Percentiles rank a stretch among this genome's conserved stretches.
These are phyloP conservation scores for Porites evermanni DNA, from an alignment of 92 coral and sea anemone species.

Conservation along the genomic window DNA sequence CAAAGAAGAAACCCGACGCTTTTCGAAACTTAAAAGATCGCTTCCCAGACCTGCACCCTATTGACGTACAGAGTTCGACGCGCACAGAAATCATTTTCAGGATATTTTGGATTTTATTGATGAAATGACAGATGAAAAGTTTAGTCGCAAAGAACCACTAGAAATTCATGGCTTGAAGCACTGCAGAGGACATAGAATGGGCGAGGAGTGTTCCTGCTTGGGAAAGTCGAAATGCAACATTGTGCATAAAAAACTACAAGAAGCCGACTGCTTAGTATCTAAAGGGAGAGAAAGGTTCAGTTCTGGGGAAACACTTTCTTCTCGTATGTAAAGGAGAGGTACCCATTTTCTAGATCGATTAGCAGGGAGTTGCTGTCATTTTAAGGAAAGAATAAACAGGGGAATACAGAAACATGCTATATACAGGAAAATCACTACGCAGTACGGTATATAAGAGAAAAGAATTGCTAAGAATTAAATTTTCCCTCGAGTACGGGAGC, in stretches of 20 bases:
- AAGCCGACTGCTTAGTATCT: conserved; percentile 32
- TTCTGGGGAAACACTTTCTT: not conserved
- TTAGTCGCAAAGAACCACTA: not conserved
- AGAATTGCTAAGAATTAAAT: no score
- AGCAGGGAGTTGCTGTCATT: no score
- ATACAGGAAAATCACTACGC: no score
- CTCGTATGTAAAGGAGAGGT: not conserved
- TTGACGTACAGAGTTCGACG: conserved; percentile 18
- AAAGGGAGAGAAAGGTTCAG: not conserved
- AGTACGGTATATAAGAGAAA: no score
- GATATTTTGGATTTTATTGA: conserved; percentile 87
- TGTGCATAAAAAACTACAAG: conserved; percentile 57
- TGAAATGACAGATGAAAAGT: conserved; percentile 69
- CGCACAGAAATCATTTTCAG: conserved; percentile 77
- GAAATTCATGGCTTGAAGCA: not conserved
- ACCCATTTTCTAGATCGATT: no score
- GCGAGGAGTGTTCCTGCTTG: conserved; percentile 61
- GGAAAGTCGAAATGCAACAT: conserved; percentile 71
- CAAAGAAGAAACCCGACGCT: not conserved
- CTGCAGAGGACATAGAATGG: conserved; percentile 29
- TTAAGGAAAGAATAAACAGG: no score
- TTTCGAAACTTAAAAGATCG: not conserved
- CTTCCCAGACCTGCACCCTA: not conserved
- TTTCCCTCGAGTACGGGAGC: no score
- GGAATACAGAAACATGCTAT: no score